These are phyloP conservation scores for Phyllotreta striolata DNA, from an alignment of 2,888 invertebrate genomes.

Conservation along the genomic window DNA sequence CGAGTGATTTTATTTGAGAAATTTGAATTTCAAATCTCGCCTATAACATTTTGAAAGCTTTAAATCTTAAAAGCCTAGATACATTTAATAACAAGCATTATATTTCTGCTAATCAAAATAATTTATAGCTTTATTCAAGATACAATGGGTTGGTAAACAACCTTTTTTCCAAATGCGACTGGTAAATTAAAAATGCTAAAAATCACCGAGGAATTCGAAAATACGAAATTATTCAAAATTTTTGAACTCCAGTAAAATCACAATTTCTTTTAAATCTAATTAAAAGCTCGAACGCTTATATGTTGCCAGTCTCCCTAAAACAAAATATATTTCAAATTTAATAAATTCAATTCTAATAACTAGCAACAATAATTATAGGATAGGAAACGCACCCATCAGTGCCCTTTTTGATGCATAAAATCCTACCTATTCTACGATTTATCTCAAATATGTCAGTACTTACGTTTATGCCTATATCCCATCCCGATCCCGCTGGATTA, in stretches of 20 bases:
- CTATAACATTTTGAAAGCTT: no score
- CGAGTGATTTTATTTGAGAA: no score
- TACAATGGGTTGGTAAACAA: no score
- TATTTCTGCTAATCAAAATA: no score
- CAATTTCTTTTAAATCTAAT: conserved; percentile 37
- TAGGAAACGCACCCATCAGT: no score
- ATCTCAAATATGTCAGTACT: no score
- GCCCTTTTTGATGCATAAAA: not conserved
- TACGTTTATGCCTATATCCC: conserved; percentile 76
- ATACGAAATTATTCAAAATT: conserved; percentile 16
- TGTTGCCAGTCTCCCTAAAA: conserved; percentile 64
- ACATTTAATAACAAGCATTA: no score
- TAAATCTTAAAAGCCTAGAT: no score
- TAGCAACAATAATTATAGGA: no score
- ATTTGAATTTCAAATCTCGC: no score
- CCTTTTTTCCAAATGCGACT: no score
- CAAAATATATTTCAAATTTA: conserved; percentile 18
- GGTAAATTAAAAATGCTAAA: not conserved
- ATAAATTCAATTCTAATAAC: not conserved
- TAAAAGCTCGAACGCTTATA: conserved; percentile 51
- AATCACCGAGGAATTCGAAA: not conserved
- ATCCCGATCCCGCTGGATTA: conserved; percentile 79
- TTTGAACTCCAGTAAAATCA: conserved; percentile 28
- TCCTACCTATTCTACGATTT: not conserved
- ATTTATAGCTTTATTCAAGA: no score